phyloP scores from a whole-genome alignment of 2,888 invertebrate genomes.

The Drosophila incognita region DNA sequence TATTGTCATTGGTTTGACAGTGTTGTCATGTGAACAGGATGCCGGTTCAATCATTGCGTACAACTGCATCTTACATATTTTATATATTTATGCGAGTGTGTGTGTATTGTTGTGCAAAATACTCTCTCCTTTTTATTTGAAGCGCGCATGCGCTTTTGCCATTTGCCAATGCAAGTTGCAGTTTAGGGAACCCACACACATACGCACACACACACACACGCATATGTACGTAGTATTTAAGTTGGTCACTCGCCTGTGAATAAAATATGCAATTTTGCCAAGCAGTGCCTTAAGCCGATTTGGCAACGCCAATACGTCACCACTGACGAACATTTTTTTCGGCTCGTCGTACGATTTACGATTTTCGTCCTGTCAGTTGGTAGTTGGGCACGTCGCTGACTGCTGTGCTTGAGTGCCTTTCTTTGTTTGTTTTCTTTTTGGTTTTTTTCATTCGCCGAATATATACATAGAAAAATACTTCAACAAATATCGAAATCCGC shows the following conservation, averaged over 20 bases:
- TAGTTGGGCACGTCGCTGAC: slow-evolving; percentile 59
- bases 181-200: slow-evolving; percentile 1
- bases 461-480: slow-evolving; percentile 10
- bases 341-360: slow-evolving; percentile 35
- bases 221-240: slow-evolving; percentile 36
- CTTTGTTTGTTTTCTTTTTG: slow-evolving; percentile 24
- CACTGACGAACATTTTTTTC: slow-evolving; percentile 46
- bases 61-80: slow-evolving; percentile 8
- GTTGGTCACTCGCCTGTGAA: slow-evolving; percentile 50
- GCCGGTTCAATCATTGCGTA: slow-evolving; percentile 39
- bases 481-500: slow-evolving; percentile 27
- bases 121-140: background rate
- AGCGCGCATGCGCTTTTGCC: slow-evolving; percentile 48
- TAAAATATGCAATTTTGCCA: slow-evolving; percentile 48
- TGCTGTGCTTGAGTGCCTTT: slow-evolving; percentile 40
- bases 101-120: background rate
- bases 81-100: background rate
- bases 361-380: slow-evolving; percentile 64
- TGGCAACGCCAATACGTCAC: slow-evolving; percentile 57
- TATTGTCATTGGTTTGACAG: background rate
- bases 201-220: background rate
- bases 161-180: slow-evolving; percentile 38
- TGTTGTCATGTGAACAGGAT: slow-evolving; percentile 39
- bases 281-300: slow-evolving; percentile 40
- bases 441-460: slow-evolving; percentile 6